Conservation (phyloP, 2,888 invertebrate species). For the Rhorus exstirpatorius region DNA sequence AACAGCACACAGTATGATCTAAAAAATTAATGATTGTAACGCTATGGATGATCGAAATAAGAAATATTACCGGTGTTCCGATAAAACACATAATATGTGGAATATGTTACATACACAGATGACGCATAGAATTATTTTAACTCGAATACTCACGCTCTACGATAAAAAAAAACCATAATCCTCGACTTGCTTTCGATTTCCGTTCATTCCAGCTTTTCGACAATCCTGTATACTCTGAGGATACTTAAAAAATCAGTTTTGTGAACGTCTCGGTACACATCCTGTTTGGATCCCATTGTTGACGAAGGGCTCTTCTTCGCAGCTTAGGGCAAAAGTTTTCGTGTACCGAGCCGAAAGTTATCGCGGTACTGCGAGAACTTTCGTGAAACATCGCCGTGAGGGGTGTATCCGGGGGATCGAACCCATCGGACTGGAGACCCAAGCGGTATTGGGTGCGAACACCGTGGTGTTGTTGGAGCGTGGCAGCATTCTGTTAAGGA, state of each 20-base stretch:
- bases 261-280: conserved; percentile 32
- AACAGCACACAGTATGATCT: too few relatives aligned
- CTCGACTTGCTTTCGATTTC: not conserved
- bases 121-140: too few relatives aligned
- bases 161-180: not conserved
- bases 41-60: too few relatives aligned
- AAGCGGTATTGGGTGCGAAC: conserved; percentile 18
- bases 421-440: conserved; percentile 32
- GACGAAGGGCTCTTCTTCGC: conserved; percentile 10
- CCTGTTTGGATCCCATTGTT: conserved; percentile 34
- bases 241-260: conserved; percentile 27
- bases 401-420: conserved; percentile 28
- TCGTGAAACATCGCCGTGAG: conserved; percentile 47
- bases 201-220: not conserved
- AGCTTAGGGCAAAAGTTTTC: conserved; percentile 33
- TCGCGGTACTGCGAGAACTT: conserved; percentile 10
- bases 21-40: too few relatives aligned
- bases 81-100: too few relatives aligned
- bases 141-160: too few relatives aligned
- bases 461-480: conserved; percentile 40
- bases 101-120: too few relatives aligned
- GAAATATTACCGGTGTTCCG: too few relatives aligned
- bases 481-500: conserved; percentile 26
- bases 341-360: conserved; percentile 33
- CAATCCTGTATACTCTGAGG: not conserved